These are phyloP conservation scores for Tolypeutes matacus DNA, from an alignment of 2,797 vertebrate genomes.

Conservation along the genomic window DNA sequence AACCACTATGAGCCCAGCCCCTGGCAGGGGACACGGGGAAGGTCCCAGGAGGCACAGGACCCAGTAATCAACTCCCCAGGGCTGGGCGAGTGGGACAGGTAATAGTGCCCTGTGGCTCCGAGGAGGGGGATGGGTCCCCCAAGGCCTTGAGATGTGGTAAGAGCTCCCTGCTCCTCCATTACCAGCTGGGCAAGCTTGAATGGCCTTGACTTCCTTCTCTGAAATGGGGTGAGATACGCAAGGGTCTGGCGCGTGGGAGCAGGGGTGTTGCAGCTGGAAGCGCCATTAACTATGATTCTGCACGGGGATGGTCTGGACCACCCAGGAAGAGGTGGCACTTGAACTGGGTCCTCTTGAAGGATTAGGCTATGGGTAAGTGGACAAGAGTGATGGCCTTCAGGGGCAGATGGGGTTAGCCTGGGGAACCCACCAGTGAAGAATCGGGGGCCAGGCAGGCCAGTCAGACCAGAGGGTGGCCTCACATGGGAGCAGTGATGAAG, in stretches of 20 bases:
- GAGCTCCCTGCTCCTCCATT: neutral
- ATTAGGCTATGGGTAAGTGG: neutral
- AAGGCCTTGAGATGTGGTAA: neutral
- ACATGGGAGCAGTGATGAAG: rapidly evolving
- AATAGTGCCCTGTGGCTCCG: neutral
- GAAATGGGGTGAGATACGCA: neutral
- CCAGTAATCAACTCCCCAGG: neutral
- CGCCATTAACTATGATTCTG: neutral
- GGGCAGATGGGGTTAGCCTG: neutral
- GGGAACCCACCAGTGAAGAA: neutral
- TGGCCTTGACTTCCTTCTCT: neutral
- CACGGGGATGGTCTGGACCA: neutral
- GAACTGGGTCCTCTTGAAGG: neutral
- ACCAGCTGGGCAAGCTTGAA: neutral
- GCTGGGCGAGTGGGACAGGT: neutral
- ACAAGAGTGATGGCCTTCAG: neutral
- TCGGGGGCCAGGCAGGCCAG: neutral
- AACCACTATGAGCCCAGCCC: neutral
- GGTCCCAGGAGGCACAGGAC: neutral
- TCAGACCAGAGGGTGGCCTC: neutral
- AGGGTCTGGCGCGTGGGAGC: neutral
- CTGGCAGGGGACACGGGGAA: neutral
- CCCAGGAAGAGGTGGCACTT: neutral
- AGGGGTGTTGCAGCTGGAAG: neutral
- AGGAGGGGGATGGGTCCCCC: neutral